phyloP scores from a whole-genome alignment of 2,888 invertebrate species.

The Bhutanitis thaidina region DNA sequence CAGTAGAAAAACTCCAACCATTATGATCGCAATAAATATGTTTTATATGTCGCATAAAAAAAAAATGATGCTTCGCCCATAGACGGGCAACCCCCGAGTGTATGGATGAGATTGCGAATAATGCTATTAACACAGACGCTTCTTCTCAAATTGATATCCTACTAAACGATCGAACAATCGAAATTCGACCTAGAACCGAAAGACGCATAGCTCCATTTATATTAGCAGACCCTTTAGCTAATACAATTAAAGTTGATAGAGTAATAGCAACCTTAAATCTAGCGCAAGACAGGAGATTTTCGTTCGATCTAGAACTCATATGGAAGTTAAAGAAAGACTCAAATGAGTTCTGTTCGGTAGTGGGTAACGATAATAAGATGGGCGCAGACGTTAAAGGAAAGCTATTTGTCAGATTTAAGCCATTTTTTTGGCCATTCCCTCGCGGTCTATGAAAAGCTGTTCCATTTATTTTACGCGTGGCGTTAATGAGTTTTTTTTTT shows the following conservation, averaged over 20 bases:
- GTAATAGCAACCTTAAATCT: conserved; percentile 37
- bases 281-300: conserved; percentile 35
- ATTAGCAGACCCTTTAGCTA: conserved; percentile 29
- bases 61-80: conserved; percentile 70
- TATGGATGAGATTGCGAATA: conserved; percentile 80
- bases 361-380: conserved; percentile 79
- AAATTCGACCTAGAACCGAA: conserved; percentile 38
- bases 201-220: conserved; percentile 35
- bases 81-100: conserved; percentile 74
- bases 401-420: conserved; percentile 77
- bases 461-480: conserved; percentile 67
- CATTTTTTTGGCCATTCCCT: conserved; percentile 74
- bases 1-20: conserved; percentile 68
- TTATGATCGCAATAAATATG: conserved; percentile 79
- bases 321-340: conserved; percentile 60
- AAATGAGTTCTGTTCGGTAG: conserved; percentile 78
- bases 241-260: conserved; percentile 31
- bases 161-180: conserved; percentile 33
- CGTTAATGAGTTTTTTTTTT: conserved; percentile 61
- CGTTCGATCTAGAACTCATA: conserved; percentile 31
- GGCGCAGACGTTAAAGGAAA: conserved; percentile 80
- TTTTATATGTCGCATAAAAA: conserved; percentile 79
- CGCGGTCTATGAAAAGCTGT: conserved; percentile 74
- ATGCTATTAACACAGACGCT: conserved; percentile 81
- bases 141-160: conserved; percentile 79